Base-by-base conservation (phyloP, 2,797 vertebrate species). In the Orientallactaga sibirica region DNA sequence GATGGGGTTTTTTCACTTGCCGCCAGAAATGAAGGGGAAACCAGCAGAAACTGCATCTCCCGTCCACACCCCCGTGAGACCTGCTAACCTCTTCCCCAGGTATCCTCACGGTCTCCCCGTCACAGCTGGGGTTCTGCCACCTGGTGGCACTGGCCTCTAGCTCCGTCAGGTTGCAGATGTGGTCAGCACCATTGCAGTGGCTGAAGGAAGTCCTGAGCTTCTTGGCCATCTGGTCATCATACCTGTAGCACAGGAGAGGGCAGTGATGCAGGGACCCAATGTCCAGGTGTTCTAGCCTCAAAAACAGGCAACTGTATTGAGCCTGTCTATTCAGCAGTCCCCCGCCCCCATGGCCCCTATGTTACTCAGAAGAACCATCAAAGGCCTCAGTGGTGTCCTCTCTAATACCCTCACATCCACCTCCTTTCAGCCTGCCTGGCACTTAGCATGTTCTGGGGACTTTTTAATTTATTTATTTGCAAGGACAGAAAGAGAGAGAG, bases 211-310 rank as follows among this genome's bases (percentile, higher is more conserved):
- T 98, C 92, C 98, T 90, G 61, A 99, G 97, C 95, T 98, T 98
- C 96, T 97, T 98, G 96, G 98, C 96, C 0, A 62, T 97, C 96
- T 98, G 98, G 90, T 98, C 98, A 33, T 99, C 99, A 29, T 98
- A 99, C 90, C 99, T 99, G 81, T 9, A 15, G 18, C 5, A 33
- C 19, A 55, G 70, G 71, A 81, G 64, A 84, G 82, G 24, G 0
- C 25, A 1, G 22, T 4, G 25, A 29, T n/a, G 25, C 0, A 5
- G 62, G 62, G 19, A 41, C 37, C 71, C 61, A 52, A 68, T 48
- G 16, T n/a, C 43, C 64, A 22, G 11, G 5, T 61, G 37, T 25
- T 62, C 11, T 33, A 20, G 43, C 25, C 33, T 16, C 1, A 1
- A 11, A 4, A 9, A 55, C 24, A 10, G 52, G 33, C 0, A 0